These are phyloP conservation scores for Onychomys arenicola DNA, from an alignment of 2,797 vertebrate species.

Conservation along the genomic window DNA sequence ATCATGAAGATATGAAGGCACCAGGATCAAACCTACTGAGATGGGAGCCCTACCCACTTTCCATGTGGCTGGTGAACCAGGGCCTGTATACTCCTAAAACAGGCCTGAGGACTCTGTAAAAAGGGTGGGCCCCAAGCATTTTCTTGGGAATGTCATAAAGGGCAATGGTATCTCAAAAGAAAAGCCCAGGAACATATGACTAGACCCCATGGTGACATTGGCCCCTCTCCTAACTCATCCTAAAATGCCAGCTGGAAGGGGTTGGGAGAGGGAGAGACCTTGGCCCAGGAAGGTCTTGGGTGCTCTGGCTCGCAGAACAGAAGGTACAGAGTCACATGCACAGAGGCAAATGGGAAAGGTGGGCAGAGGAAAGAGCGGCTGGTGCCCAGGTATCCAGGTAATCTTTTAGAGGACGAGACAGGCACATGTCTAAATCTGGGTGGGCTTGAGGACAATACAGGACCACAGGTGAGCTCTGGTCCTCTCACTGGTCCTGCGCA, in stretches of 20 bases:
- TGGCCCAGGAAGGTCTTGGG: not conserved
- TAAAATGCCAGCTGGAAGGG: not conserved
- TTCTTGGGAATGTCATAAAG: not conserved
- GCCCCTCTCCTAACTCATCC: not conserved
- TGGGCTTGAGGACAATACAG: not conserved
- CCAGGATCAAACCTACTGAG: not conserved
- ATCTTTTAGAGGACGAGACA: not conserved
- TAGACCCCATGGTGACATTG: too few relatives aligned
- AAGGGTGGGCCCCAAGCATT: not conserved
- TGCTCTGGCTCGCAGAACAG: not conserved
- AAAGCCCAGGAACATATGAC: not conserved
- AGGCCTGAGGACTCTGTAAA: not conserved
- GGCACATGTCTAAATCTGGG: not conserved
- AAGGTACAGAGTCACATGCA: too few relatives aligned
- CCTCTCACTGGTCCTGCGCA: too few relatives aligned
- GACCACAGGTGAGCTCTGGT: fast-evolving
- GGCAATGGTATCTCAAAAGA: not conserved
- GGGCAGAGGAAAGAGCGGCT: not conserved
- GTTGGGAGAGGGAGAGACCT: too few relatives aligned
- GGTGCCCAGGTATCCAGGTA: not conserved
- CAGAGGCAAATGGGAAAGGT: not conserved
- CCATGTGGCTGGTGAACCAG: not conserved
- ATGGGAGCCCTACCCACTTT: not conserved
- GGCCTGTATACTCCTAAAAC: not conserved
- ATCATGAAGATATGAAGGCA: not conserved